phyloP scores from a whole-genome alignment of 2,797 vertebrate genomes.

The Nyctibius grandis region DNA sequence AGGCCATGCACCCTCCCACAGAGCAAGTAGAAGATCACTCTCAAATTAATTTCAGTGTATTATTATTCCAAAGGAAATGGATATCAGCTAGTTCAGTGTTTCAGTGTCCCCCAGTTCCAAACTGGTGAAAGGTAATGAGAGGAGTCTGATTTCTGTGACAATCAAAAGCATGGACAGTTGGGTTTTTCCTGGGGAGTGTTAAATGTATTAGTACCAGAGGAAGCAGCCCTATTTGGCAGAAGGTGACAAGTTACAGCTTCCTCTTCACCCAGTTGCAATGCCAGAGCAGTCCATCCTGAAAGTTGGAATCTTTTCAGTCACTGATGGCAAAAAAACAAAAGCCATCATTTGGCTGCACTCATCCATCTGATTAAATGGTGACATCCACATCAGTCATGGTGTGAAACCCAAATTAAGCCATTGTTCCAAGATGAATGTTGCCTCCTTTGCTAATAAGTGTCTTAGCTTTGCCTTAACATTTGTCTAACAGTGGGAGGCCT shows the following conservation, averaged over 20 bases:
- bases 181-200: not conserved
- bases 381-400: not conserved
- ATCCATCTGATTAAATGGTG: not conserved
- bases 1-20: constrained; percentile 20
- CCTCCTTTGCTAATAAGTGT: not conserved
- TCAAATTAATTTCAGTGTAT: constrained; percentile 45
- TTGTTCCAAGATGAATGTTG: constrained; percentile 5
- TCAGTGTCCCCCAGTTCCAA: not conserved
- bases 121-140: not conserved
- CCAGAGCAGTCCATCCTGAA: not conserved
- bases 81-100: constrained; percentile 1
- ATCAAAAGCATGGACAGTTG: not conserved
- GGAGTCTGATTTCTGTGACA: not conserved
- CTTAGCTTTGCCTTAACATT: constrained; percentile 15
- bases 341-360: not conserved
- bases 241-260: not conserved
- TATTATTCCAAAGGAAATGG: constrained; percentile 47
- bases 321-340: not conserved
- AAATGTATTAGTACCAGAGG: not conserved
- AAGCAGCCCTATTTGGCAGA: not conserved
- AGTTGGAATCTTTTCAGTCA: not conserved
- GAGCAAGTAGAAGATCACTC: constrained; percentile 38
- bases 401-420: constrained; percentile 6
- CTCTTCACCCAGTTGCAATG: not conserved
- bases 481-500: constrained; percentile 12